Evolutionary conservation across 2,797 vertebrate genomes (phyloP), one percentile per base, ranked within the genome.

Genomic region (Streptopelia turtur): DNA sequence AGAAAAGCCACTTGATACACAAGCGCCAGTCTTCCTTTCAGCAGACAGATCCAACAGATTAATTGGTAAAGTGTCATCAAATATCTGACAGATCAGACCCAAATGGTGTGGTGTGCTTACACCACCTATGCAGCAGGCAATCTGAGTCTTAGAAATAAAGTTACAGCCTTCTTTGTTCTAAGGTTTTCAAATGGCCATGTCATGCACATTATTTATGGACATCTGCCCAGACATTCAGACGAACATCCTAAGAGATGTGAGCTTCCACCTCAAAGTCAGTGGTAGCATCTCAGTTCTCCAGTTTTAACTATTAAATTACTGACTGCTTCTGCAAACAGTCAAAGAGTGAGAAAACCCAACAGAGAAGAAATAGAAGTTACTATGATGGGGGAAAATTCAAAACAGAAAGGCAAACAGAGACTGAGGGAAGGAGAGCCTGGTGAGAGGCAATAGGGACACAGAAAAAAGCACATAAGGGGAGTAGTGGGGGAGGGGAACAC

Each of bases 361-460:
- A 52, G 52, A 66, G 39, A 61, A 25, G 27, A 85, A 35, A 15
- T 28, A 23, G 18, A 61, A 76, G 61, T 24, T 75, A 21, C 23
- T 28, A 18, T 4, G 9, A 59, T 8, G 8, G 8, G 7, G 23
- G 10, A 53, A 89, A 76, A 81, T 5, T 60, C 7, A 61, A 87
- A 89, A 43, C 3, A 66, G 28, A 71, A 88, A 68, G n/a, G 37
- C 17, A 72, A 60, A 71, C 12, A 50, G 41, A 47, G 5, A 11
- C 0, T 1, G 4, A 66, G 12, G 31, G 30, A 84, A 90, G 39
- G 8, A 37, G 22, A 71, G 3, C 18, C 15, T 43, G 17, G 24
- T 3, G 21, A 61, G 76, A 23, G 30, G 27, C 20, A 37, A 28
- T 0, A 0, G 14, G 13, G 23, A 52, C 31, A 20, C 0, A 0